These are phyloP conservation scores for Oophaga pumilio DNA, from an alignment of 2,113 vertebrate species.

Conservation along the genomic window DNA sequence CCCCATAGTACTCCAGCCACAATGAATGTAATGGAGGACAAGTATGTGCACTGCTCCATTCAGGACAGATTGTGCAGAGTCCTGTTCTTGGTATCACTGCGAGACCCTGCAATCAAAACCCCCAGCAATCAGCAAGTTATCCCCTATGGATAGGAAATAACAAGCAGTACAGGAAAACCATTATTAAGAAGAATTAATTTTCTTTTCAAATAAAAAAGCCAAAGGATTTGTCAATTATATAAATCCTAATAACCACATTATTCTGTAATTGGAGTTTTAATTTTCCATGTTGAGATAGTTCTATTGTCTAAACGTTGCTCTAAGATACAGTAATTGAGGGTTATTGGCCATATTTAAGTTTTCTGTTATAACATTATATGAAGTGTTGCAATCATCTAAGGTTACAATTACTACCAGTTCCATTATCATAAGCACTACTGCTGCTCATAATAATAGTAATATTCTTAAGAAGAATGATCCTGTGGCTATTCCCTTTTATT, in stretches of 20 bases:
- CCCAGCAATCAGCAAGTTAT: too few relatives aligned
- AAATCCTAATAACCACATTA: background rate
- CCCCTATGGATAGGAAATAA: too few relatives aligned
- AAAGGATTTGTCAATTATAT: slow-evolving; percentile 1
- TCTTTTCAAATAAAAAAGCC: background rate
- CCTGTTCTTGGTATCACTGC: too few relatives aligned
- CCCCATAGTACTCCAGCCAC: too few relatives aligned
- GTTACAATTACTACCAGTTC: background rate
- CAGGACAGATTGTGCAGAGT: too few relatives aligned
- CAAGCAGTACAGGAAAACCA: too few relatives aligned
- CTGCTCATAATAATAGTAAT: background rate
- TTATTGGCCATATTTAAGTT: background rate
- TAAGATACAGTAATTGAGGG: background rate
- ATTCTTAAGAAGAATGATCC: background rate
- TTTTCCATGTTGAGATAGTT: background rate
- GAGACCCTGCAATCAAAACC: too few relatives aligned
- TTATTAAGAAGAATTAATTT: background rate
- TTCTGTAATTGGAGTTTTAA: background rate
- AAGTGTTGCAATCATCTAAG: background rate
- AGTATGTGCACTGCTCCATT: too few relatives aligned
- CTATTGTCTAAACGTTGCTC: slow-evolving; percentile 15
- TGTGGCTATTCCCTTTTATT: background rate
- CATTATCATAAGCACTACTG: background rate
- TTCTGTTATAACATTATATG: background rate
- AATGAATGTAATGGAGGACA: too few relatives aligned